Evolutionary conservation across 2,113 vertebrate species (phyloP).

Genomic region (Acanthochromis polyacanthus): DNA sequence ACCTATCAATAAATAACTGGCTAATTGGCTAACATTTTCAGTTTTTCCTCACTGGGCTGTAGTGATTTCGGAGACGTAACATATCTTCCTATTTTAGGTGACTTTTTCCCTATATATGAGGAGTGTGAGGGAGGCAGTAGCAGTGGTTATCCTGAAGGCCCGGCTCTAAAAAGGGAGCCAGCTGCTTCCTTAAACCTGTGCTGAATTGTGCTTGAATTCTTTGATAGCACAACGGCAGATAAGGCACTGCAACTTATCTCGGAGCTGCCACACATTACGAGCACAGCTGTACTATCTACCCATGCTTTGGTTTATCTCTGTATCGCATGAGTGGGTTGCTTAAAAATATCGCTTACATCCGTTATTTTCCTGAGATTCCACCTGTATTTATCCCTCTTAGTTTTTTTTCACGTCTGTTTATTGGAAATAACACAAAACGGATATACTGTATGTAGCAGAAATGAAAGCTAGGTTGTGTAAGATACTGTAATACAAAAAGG

Average conservation of each 20-base stretch:
- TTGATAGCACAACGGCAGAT: slow-evolving; percentile 55
- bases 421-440: slow-evolving; percentile 1
- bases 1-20: slow-evolving; percentile 18
- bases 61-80: slow-evolving; percentile 6
- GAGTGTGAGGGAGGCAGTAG: neutral
- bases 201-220: slow-evolving; percentile 58
- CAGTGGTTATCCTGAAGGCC: slow-evolving; percentile 34
- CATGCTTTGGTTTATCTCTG: slow-evolving; percentile 47
- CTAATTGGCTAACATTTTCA: slow-evolving; percentile 13
- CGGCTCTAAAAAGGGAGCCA: neutral
- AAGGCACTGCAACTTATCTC: slow-evolving; percentile 60
- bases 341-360: slow-evolving; percentile 6
- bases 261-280: slow-evolving; percentile 65
- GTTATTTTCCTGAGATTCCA: slow-evolving; percentile 18
- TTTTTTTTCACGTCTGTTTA: slow-evolving; percentile 21
- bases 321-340: slow-evolving; percentile 48
- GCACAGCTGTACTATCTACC: slow-evolving; percentile 45
- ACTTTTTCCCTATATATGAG: neutral
- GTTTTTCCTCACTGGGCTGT: neutral
- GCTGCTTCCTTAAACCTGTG: slow-evolving; percentile 50
- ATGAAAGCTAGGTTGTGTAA: neutral
- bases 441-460: neutral
- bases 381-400: neutral
- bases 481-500: neutral
- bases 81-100: neutral